phyloP scores from a whole-genome alignment of 1,140 invertebrate genomes.

The Heliconius hermathena region DNA sequence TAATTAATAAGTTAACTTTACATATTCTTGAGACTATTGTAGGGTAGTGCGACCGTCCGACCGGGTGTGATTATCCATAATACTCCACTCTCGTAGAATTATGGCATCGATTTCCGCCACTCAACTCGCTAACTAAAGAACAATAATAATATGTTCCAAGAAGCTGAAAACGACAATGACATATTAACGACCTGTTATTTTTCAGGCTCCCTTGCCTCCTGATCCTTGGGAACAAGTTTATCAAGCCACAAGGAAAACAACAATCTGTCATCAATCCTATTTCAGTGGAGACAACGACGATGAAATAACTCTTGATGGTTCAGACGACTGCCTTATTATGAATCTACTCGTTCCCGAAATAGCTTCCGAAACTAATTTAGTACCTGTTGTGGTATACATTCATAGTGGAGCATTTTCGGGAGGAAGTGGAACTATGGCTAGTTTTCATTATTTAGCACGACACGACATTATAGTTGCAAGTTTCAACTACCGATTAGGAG shows the following conservation, averaged over 20 bases:
- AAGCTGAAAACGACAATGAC: too few species aligned
- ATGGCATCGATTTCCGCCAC: too few species aligned
- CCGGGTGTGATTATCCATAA: too few species aligned
- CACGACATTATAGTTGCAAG: slow-evolving; percentile 65
- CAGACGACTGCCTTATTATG: slow-evolving; percentile 65
- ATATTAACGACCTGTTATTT: slow-evolving; percentile 17
- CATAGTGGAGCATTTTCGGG: slow-evolving; percentile 73
- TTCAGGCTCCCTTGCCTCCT: slow-evolving; percentile 66
- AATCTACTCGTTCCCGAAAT: slow-evolving; percentile 61
- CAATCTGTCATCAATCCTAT: slow-evolving; percentile 63
- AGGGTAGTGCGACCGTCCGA: too few species aligned
- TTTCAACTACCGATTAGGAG: slow-evolving; percentile 72
- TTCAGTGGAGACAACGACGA: slow-evolving; percentile 55
- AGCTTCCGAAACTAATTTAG: slow-evolving; percentile 58
- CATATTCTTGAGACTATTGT: too few species aligned
- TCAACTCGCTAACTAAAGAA: too few species aligned
- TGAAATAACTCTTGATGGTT: slow-evolving; percentile 54
- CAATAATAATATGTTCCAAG: too few species aligned
- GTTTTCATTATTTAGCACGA: slow-evolving; percentile 57
- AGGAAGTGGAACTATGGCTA: slow-evolving; percentile 68
- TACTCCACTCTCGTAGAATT: too few species aligned
- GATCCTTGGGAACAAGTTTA: slow-evolving; percentile 56
- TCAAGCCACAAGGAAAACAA: slow-evolving; percentile 46
- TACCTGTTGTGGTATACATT: slow-evolving; percentile 70
- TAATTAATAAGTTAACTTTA: too few species aligned